A percentile compares a stretch with the other conserved stretches of the same genome.
These are phyloP conservation scores for Mormyrops boulengeri DNA, from an alignment of 2,797 vertebrate genomes.

Conservation along the genomic window DNA sequence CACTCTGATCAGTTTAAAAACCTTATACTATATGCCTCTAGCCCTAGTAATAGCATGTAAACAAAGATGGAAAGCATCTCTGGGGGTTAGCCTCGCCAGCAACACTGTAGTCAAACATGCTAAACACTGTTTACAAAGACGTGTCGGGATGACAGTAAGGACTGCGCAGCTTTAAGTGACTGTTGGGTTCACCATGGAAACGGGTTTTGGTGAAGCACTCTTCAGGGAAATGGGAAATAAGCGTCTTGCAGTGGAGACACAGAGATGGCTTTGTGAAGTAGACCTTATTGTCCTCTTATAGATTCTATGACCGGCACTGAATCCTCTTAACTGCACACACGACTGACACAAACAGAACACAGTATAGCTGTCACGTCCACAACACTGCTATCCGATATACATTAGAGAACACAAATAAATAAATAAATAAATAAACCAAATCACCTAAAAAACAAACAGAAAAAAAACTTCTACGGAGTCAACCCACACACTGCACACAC, in stretches of 20 bases:
- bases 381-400: background rate
- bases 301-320: background rate
- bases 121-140: background rate
- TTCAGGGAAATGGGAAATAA: background rate
- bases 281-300: conserved; percentile 41
- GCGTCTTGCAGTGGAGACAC: conserved; percentile 27
- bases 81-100: conserved; percentile 27
- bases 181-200: conserved; percentile 7
- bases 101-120: conserved; percentile 26
- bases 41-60: conserved; percentile 56
- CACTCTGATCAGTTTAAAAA: conserved; percentile 60
- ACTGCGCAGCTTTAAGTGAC: background rate
- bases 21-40: conserved; percentile 60
- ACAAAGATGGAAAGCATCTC: conserved; percentile 24
- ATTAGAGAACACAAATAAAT: conserved; percentile 13
- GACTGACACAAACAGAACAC: conserved; percentile 23
- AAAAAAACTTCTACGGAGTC: background rate
- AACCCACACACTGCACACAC: conserved; percentile 30
- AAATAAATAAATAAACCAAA: conserved; percentile 1
- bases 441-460: background rate
- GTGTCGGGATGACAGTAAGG: background rate
- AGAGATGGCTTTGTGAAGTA: conserved; percentile 42
- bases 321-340: conserved; percentile 29
- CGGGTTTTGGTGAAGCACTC: background rate
- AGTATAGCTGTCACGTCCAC: background rate